These are phyloP conservation scores for Periparus ater DNA, from an alignment of 2,797 vertebrate genomes.

Conservation along the genomic window DNA sequence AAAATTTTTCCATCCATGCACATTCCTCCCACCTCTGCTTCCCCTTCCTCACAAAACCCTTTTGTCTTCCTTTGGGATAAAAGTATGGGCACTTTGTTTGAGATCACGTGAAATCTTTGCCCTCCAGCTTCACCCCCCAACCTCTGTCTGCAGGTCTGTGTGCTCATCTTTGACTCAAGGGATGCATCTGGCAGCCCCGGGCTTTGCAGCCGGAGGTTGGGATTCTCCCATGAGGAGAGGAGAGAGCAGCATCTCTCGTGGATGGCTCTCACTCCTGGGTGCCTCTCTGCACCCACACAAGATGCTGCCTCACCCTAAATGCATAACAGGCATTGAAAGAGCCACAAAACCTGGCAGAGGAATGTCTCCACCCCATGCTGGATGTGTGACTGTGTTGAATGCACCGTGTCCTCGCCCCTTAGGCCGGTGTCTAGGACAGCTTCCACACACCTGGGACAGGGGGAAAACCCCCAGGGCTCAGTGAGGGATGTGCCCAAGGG, in stretches of 20 bases:
- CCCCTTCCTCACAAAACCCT: background rate
- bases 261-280: accelerated
- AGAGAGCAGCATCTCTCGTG: accelerated
- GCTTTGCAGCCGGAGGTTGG: background rate
- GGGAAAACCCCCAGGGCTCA: background rate
- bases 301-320: background rate
- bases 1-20: background rate
- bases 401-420: background rate
- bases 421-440: background rate
- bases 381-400: background rate
- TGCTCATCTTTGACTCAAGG: background rate
- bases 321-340: background rate
- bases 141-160: background rate
- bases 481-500: background rate
- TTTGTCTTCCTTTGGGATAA: background rate
- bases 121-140: background rate
- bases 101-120: background rate
- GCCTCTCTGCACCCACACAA: background rate
- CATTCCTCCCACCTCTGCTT: accelerated
- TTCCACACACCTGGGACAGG: background rate
- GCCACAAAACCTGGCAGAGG: background rate
- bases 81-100: background rate
- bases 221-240: background rate
- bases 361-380: background rate
- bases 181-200: accelerated